Base-by-base conservation (phyloP, 30 jellyfish, hydroid and myxozoan species). In the Catostylus mosaicus region DNA sequence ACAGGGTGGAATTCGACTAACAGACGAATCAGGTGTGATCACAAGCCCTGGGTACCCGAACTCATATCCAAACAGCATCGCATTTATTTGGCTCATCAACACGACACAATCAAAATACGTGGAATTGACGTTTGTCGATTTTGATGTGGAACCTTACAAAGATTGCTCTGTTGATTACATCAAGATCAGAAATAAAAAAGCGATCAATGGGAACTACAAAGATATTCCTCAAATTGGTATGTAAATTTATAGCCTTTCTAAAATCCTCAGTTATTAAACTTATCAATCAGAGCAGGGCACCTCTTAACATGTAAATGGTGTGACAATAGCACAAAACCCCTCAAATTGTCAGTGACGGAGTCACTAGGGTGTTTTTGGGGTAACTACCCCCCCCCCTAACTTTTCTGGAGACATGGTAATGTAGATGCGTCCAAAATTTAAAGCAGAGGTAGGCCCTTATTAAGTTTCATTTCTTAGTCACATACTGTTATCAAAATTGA, bases 221-320 rank as follows among this genome's bases (percentile, higher is more conserved):
- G 84, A 94, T 66, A 78, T 94, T 11, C 96, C 99, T 3, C 84
- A 74, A 81, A 94, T 94, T 47, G 99, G 99, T 94, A 75, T 73
- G 97, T 45, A 11, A 46, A 54, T 7, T 35, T 8, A 6, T 32
- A 14, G 57, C 33, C 12, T 31, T 31, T 64, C 23, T 62, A 62
- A 6, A 43, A 43, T 43, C n/a, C n/a, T n/a, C n/a, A n/a, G n/a
- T n/a, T n/a, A n/a, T n/a, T n/a, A n/a, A n/a, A n/a, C n/a, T n/a
- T n/a, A n/a, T n/a, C n/a, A n/a, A n/a, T n/a, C n/a, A n/a, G n/a
- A n/a, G n/a, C n/a, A n/a, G n/a, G n/a, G n/a, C n/a, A n/a, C n/a
- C n/a, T n/a, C n/a, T n/a, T n/a, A n/a, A n/a, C n/a, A n/a, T n/a
- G n/a, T n/a, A n/a, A n/a, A n/a, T n/a, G n/a, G n/a, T n/a, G n/a